Evolutionary conservation across 2,888 invertebrate genomes (phyloP), one percentile per base, ranked within the genome.

Genomic region (Hypsopygia costalis): DNA sequence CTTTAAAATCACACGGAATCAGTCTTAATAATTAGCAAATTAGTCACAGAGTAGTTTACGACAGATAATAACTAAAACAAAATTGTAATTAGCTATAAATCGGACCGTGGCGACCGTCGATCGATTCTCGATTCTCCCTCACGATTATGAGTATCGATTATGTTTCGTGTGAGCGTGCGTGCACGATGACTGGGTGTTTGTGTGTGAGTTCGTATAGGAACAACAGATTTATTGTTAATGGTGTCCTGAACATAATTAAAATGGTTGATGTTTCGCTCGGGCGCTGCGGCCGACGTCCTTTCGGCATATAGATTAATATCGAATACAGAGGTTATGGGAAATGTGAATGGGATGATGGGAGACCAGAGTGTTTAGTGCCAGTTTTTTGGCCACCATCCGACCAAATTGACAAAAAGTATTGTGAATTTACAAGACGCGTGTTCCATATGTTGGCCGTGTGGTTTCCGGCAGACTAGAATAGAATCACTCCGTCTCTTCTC

Each of bases 161-260:
- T 53, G 47, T 53, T 41, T 27, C 33, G 42, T 47, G 47, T 44
- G 50, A 43, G 51, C 40, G 29, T 40, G 40, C 33, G 45, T 47
- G 44, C 16, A 41, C 37, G 32, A 44, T 41, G 43, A 44, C 46
- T 25, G 46, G 40, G 43, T 48, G 47, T 44, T 43, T 43, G 41
- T 44, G 28, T 56, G 65, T 60, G 58, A 44, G 52, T 49, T 61
- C 67, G 68, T 71, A 62, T 71, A 68, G 60, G 66, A 76, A 79
- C 76, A 79, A 79, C 85, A 83, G 87, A 87, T 87, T 87, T 87
- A 87, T 86, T 81, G 85, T 85, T 85, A 85, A 86, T 87, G 85
- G 86, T 87, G 87, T 86, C 86, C 81, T 63, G 85, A 76, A 83
- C 78, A 78, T 87, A 87, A 87, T 87, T 87, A 87, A 87, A 87